A percentile compares a stretch with the other conserved stretches of the same genome.
phyloP scores from a whole-genome alignment of 2,113 vertebrate genomes.

The Puffinus mauretanicus region DNA sequence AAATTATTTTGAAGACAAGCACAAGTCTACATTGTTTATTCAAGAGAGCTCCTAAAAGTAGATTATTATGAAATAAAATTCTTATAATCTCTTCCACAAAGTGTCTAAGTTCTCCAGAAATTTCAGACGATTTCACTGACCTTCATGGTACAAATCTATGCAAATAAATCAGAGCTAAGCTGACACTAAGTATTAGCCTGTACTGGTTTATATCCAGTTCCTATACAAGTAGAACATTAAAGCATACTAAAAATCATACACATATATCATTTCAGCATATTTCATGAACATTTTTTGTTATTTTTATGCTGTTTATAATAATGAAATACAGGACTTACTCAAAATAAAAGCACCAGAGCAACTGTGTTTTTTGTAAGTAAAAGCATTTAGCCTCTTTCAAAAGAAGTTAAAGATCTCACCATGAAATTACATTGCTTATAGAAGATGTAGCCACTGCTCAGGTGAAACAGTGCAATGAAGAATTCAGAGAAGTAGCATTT shows the following conservation, averaged over 20 bases:
- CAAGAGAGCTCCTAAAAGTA: neutral
- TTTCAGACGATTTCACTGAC: neutral
- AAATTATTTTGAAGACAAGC: neutral
- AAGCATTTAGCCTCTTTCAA: neutral
- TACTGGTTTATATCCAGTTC: neutral
- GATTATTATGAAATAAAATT: neutral
- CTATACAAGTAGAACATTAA: neutral
- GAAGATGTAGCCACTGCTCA: neutral
- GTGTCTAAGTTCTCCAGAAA: neutral
- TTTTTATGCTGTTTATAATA: neutral
- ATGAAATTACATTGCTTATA: neutral
- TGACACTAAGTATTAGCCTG: neutral
- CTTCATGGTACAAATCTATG: neutral
- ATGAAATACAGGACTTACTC: neutral
- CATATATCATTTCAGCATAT: neutral
- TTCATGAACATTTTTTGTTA: neutral
- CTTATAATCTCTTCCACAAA: neutral
- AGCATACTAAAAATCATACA: neutral
- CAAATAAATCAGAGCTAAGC: neutral
- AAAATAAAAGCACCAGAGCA: neutral
- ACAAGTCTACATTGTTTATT: neutral
- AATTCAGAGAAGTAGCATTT: neutral
- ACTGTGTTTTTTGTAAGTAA: neutral
- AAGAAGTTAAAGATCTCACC: neutral
- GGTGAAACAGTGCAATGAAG: neutral